Evolutionary conservation across 2,888 invertebrate genomes (phyloP).

Genomic region (Balanococcus diminutus): DNA sequence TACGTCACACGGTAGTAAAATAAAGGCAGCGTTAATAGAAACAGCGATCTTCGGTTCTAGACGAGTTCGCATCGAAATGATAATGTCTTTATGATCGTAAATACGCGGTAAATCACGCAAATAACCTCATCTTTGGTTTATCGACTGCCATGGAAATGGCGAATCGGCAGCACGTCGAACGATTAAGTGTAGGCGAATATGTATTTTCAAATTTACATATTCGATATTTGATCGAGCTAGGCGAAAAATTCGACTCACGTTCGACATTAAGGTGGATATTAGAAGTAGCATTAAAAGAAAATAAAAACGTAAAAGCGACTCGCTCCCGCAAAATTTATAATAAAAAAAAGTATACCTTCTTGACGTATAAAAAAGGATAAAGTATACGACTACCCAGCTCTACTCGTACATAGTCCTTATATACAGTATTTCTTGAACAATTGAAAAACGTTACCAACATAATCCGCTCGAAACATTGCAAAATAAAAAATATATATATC

Average conservation of each 20-base stretch:
- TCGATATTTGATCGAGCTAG: no score
- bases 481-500: no score
- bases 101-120: not conserved
- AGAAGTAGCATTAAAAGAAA: not conserved
- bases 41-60: not conserved
- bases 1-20: not conserved
- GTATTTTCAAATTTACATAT: not conserved
- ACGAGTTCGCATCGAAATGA: not conserved
- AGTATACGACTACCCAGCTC: no score
- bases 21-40: not conserved
- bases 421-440: not conserved
- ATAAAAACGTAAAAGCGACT: constrained; percentile 15
- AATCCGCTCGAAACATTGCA: not conserved
- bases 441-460: constrained; percentile 2
- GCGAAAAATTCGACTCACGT: constrained; percentile 23
- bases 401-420: no score
- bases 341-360: constrained; percentile 1
- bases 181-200: not conserved
- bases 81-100: constrained; percentile 8
- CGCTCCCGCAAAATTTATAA: constrained; percentile 6
- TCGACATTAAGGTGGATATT: not conserved
- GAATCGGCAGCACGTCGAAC: not conserved
- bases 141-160: not conserved
- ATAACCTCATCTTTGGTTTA: not conserved
- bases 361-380: not conserved